phyloP scores from a whole-genome alignment of 2,888 invertebrate species.

The Drosophila peninsularis region DNA sequence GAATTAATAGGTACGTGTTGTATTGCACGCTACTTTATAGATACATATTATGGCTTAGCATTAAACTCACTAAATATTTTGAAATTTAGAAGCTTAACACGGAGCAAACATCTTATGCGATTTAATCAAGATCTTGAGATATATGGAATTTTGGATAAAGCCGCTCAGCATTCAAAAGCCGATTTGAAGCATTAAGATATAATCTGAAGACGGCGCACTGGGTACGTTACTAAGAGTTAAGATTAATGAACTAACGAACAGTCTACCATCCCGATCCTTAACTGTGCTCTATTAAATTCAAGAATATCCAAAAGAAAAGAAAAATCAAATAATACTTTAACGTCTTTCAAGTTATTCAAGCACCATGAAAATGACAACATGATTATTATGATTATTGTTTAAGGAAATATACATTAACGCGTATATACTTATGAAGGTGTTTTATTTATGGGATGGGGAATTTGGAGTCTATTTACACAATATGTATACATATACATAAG shows the following conservation, averaged over 20 bases:
- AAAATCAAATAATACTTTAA: conserved; percentile 11
- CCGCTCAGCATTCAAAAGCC: background rate
- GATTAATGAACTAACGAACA: background rate
- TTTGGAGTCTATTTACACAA: background rate
- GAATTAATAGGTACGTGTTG: conserved; percentile 38
- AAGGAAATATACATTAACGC: conserved; percentile 47
- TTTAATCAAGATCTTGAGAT: conserved; percentile 1
- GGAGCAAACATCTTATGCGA: conserved; percentile 7
- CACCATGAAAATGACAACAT: conserved; percentile 34
- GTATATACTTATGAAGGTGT: conserved; percentile 33
- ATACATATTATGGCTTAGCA: conserved; percentile 17
- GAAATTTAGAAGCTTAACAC: conserved; percentile 24
- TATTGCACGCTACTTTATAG: conserved; percentile 31
- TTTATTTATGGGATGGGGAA: conserved; percentile 5
- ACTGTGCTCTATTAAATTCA: conserved; percentile 1
- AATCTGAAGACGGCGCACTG: conserved; percentile 9
- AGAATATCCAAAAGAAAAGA: conserved; percentile 7
- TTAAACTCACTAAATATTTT: conserved; percentile 24
- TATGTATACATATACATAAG: background rate
- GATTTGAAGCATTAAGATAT: conserved; percentile 9
- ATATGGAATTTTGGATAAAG: background rate
- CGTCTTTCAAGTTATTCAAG: conserved; percentile 23
- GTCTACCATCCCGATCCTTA: conserved; percentile 6
- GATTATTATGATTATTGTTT: conserved; percentile 38
- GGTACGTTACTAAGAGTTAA: conserved; percentile 11